phyloP scores from a whole-genome alignment of 2,888 invertebrate species.

The Lasius platythorax region DNA sequence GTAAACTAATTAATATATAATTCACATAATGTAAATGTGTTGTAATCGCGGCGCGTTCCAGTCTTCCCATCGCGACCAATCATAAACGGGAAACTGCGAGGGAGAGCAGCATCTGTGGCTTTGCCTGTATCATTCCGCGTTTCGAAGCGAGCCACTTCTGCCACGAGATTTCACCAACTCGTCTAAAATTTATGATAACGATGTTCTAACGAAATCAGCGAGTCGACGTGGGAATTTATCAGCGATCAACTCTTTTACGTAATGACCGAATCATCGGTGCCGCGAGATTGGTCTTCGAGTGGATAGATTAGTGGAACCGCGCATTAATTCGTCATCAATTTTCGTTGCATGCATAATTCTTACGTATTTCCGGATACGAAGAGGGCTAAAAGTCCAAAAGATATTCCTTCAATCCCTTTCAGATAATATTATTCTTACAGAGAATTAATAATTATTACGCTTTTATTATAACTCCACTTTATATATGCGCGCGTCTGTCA shows the following conservation, averaged over 20 bases:
- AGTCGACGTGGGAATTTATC: slow-evolving; percentile 32
- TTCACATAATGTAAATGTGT: slow-evolving; percentile 15
- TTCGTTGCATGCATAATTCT: not conserved
- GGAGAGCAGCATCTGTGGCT: slow-evolving; percentile 7
- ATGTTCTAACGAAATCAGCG: slow-evolving; percentile 45
- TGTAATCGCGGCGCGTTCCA: slow-evolving; percentile 3
- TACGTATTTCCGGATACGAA: not conserved
- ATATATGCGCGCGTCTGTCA: not conserved
- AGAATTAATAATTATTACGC: not conserved
- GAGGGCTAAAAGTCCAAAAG: not conserved
- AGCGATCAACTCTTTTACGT: slow-evolving; percentile 30
- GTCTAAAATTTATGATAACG: slow-evolving; percentile 47
- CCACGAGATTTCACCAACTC: slow-evolving; percentile 15
- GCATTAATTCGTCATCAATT: not conserved
- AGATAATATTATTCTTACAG: not conserved
- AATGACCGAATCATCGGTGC: slow-evolving; percentile 11
- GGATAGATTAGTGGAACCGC: not conserved
- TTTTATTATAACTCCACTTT: not conserved
- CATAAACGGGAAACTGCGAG: not conserved
- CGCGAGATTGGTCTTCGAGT: slow-evolving; percentile 7
- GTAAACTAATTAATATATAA: slow-evolving; percentile 46
- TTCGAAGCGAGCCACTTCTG: slow-evolving; percentile 31
- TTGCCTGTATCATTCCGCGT: slow-evolving; percentile 13
- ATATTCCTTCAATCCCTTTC: not conserved
- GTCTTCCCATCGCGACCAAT: not conserved